Percentiles rank a stretch among this genome's conserved stretches.
Evolutionary conservation across 2,888 invertebrate species (phyloP).

Genomic region (Leptinotarsa haldemani): DNA sequence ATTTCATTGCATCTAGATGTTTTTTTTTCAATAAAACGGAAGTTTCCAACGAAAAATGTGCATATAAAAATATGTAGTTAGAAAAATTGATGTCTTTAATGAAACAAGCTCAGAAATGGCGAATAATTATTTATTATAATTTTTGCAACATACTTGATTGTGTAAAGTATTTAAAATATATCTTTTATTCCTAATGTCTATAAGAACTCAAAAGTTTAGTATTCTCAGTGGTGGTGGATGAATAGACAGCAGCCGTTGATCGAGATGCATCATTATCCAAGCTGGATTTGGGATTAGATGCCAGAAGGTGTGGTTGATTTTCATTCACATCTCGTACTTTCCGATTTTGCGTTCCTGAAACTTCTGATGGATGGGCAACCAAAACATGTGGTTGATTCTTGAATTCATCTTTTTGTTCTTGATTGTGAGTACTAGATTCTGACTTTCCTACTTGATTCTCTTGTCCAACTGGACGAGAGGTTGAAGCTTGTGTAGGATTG

Average conservation of each 20-base stretch:
- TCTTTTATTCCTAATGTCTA: neutral
- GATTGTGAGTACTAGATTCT: neutral
- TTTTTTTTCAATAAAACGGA: too few relatives aligned
- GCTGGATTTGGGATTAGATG: neutral
- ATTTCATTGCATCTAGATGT: too few relatives aligned
- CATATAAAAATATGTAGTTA: too few relatives aligned
- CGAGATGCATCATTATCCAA: neutral
- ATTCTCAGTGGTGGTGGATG: neutral
- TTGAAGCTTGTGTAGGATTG: neutral
- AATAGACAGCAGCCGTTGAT: neutral
- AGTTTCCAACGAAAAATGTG: too few relatives aligned
- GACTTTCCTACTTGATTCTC: neutral
- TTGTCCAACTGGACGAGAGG: neutral
- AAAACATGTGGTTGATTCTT: neutral
- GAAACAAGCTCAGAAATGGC: too few relatives aligned
- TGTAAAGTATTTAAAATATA: too few relatives aligned
- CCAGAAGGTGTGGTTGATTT: slow-evolving; percentile 4
- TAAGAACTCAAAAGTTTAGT: neutral
- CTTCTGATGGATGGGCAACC: neutral
- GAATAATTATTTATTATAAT: neutral
- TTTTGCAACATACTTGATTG: neutral
- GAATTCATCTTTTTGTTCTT: neutral
- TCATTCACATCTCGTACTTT: slow-evolving; percentile 1
- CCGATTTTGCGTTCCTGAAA: neutral
- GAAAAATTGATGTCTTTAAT: too few relatives aligned